Evolutionary conservation across 2,797 vertebrate species (phyloP), one percentile per base, ranked within the genome.

Genomic region (Lutra lutra): DNA sequence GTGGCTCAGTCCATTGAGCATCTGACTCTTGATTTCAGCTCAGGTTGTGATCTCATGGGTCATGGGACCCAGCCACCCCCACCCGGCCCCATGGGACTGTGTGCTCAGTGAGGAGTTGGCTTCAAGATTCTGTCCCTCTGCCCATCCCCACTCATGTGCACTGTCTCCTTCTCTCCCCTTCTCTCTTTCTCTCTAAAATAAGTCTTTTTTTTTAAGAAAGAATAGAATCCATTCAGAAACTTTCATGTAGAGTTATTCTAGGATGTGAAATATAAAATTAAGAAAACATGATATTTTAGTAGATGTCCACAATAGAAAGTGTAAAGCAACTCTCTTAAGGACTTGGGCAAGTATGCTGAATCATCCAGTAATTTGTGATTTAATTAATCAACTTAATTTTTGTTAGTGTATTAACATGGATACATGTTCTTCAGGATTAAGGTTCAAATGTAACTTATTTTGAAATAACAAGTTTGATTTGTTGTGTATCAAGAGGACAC

Each of bases 381-480:
- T 86, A 86, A 92, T 91, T 94, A 89, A 43, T 13, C 4, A 18
- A 5, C 1, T 66, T 97, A 75, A 77, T 56, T 96, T 95, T 96
- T 86, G 58, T 79, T 82, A 64, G 48, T 82, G 0, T 86, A 43
- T 86, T 78, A 64, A 83, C 51, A 87, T 62, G 18, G 27, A 7
- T 10, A 85, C 12, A 23, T 79, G 4, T 51, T 92, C 40, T 66
- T 89, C 15, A 66, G 82, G n/a, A 85, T 64, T 79, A 93, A 64
- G 23, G 18, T 79, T 95, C 35, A 79, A 70, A n/a, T 86, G 25
- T 87, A 84, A 40, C 40, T 95, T 89, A 64, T 23, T 66, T 96
- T 92, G 38, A 97, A 95, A 58, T 89, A 64, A 38, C 27, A 27
- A 6, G 68, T 95, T 83, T 68, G 51, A 54, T 15, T 78, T 86